Evolutionary conservation across 2,888 invertebrate genomes (phyloP).

Genomic region (Scaptomyza caliginosa): DNA sequence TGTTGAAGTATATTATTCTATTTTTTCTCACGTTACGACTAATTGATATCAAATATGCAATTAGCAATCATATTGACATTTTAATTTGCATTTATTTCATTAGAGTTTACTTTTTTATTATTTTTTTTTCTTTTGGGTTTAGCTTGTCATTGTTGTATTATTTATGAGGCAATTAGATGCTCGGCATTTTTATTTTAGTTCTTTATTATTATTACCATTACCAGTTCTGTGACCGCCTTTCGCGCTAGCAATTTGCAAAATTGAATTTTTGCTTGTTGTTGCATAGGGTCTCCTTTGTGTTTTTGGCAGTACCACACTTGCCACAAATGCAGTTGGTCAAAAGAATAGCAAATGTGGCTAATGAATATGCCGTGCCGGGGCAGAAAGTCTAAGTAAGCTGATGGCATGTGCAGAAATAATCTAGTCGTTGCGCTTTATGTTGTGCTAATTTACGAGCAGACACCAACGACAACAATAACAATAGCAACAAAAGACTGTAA

Average conservation of each 20-base stretch:
- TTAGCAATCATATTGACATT: conserved; percentile 49
- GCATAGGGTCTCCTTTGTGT: not conserved
- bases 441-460: conserved; percentile 67
- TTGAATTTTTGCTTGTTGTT: conserved; percentile 17
- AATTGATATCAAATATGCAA: conserved; percentile 75
- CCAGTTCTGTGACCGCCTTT: conserved; percentile 8
- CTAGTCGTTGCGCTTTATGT: conserved; percentile 54
- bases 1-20: conserved; percentile 7
- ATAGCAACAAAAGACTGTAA: conserved; percentile 15
- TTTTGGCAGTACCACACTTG: conserved; percentile 9
- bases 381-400: conserved; percentile 18
- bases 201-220: conserved; percentile 9
- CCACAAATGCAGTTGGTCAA: conserved; percentile 30
- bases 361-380: conserved; percentile 31
- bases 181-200: conserved; percentile 20
- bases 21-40: conserved; percentile 11
- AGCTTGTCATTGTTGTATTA: conserved; percentile 33
- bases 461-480: conserved; percentile 19
- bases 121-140: not conserved
- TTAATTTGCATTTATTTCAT: conserved; percentile 15
- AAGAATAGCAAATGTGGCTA: conserved; percentile 26
- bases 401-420: conserved; percentile 62
- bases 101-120: not conserved
- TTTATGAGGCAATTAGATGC: conserved; percentile 68
- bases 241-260: conserved; percentile 23